A percentile compares a stretch with the other conserved stretches of the same genome.
phyloP scores from a whole-genome alignment of 2,797 vertebrate species.

The Artibeus lituratus region DNA sequence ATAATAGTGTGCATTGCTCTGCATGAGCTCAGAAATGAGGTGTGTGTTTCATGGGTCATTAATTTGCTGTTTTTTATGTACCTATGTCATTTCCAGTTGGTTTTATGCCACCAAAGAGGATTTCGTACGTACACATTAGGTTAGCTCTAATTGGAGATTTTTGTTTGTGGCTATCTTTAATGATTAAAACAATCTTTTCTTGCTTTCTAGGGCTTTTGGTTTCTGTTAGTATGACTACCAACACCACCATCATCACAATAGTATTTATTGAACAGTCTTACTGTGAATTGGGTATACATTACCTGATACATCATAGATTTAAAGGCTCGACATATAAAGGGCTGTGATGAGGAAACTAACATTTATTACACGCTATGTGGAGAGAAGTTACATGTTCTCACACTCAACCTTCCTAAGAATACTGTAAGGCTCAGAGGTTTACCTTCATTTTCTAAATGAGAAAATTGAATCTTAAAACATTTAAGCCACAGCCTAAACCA shows the following conservation, averaged over 20 bases:
- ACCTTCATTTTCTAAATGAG: not conserved
- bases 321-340: not conserved
- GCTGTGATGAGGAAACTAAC: not conserved
- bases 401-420: not conserved
- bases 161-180: not conserved
- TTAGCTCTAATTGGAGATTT: not conserved
- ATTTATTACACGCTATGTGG: not conserved
- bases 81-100: not conserved
- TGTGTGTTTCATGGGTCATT: conserved; percentile 39
- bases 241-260: not conserved
- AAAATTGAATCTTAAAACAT: not conserved
- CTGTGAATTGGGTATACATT: not conserved
- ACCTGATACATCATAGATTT: not conserved
- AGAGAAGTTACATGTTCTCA: not conserved
- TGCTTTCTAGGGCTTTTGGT: not conserved
- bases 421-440: not conserved
- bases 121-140: not conserved
- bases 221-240: not conserved
- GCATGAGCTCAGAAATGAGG: not conserved
- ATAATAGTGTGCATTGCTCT: not conserved
- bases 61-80: conserved; percentile 44
- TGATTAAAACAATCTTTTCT: not conserved
- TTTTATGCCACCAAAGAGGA: not conserved
- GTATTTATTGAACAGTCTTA: not conserved
- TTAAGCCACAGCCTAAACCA: not conserved